A percentile compares a stretch with the other conserved stretches of the same genome.
phyloP scores from a whole-genome alignment of 1,140 invertebrate species.

The Drosophila chauvacae region DNA sequence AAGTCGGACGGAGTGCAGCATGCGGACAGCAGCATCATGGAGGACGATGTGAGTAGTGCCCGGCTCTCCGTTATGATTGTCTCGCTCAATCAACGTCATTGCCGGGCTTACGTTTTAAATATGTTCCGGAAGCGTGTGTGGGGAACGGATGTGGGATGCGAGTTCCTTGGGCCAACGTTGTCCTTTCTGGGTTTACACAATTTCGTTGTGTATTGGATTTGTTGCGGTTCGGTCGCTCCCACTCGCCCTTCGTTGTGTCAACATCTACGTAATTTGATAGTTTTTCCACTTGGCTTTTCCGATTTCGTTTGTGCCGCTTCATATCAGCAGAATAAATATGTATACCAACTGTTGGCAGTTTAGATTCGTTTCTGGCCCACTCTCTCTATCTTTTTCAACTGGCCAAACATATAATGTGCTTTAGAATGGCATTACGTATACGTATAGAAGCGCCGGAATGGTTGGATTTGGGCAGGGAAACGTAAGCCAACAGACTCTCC shows the following conservation, averaged over 20 bases:
- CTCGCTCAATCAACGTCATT: slow-evolving; percentile 45
- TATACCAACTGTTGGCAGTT: slow-evolving; percentile 48
- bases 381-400: slow-evolving; percentile 11
- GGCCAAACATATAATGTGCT: slow-evolving; percentile 65
- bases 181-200: slow-evolving; percentile 49
- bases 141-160: slow-evolving; percentile 7
- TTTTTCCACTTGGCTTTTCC: slow-evolving; percentile 71
- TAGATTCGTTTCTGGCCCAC: slow-evolving; percentile 27
- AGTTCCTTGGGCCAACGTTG: slow-evolving; percentile 1
- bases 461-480: slow-evolving; percentile 15
- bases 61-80: slow-evolving; percentile 38
- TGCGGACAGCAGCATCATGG: slow-evolving; percentile 83
- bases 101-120: slow-evolving; percentile 66
- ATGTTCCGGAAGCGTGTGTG: slow-evolving; percentile 40
- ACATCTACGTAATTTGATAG: slow-evolving; percentile 77
- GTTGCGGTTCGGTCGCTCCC: slow-evolving; percentile 39
- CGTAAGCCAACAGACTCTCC: slow-evolving; percentile 34
- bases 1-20: slow-evolving; percentile 82
- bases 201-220: slow-evolving; percentile 54
- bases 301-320: slow-evolving; percentile 35
- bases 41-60: slow-evolving; percentile 74
- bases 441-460: slow-evolving; percentile 27
- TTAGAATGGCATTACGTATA: slow-evolving; percentile 72
- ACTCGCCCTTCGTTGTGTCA: slow-evolving; percentile 38
- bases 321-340: slow-evolving; percentile 67